Evolutionary conservation across 1,140 invertebrate species (phyloP), one percentile per base, ranked within the genome.

Genomic region (Tigriopus japonicus): DNA sequence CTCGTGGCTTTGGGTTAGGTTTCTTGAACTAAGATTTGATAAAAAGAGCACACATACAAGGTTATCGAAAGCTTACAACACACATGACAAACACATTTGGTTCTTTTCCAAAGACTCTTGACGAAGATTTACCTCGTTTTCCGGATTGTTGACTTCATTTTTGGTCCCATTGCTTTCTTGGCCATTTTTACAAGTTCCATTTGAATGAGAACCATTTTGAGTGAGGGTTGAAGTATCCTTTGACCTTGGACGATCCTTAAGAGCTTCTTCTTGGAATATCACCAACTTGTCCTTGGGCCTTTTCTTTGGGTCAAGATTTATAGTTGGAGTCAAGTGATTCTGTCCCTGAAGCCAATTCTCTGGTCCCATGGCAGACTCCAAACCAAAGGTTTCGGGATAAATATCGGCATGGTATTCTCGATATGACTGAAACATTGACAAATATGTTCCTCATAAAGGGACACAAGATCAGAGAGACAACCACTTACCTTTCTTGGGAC

Each of bases 401-500:
- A 96, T 73, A 70, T 96, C 90, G 6, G 82, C 80, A 73, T 95
- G 90, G 70, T 90, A 96, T 64, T 94, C 89, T 67, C 86, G 78
- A 70, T 89, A 91, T n/a, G 85, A 83, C 85, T 87, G 70, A 3
- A 74, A 68, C 67, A 64, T 49, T 49, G 10, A 5, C 28, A 35
- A 35, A 35, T 35, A 49, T 5, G 10, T 56, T 56, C 19, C 10
- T 53, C 21, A 21, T 35, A n/a, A n/a, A n/a, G n/a, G n/a, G n/a
- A n/a, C n/a, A 41, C 6, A 7, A 62, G 14, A 60, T 41, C 56
- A 62, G 19, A 51, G 6, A 14, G 14, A 15, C 14, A 62, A 1
- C 51, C 42, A 40, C 42, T 68, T 70, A 83, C 81, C 74, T 93
- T 94, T 69, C 91, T 77, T 43, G 90, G 90, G 59, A 94, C 89